Base-by-base conservation (phyloP, 2,797 vertebrate species). In the Tragelaphus oryx region DNA sequence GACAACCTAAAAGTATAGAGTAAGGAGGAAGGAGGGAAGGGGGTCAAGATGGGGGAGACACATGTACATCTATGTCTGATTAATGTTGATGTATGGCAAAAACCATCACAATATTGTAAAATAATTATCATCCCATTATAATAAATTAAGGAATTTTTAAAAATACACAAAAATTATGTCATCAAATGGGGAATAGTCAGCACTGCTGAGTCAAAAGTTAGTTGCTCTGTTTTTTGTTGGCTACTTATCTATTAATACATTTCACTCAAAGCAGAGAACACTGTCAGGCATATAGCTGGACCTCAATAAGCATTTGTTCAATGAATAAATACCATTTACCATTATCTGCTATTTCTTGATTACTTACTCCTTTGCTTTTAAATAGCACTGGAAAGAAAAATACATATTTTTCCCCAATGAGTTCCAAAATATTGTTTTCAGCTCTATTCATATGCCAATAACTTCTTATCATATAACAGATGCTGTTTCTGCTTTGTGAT, bases 391-490 rank as follows among this genome's bases (percentile, higher is more conserved):
- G 30, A 14, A 41, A 28, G 16, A 6, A 41, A 37, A 75, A 75
- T 62, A n/a, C n/a, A 86, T 22, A 89, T 94, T 97, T 74, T 97
- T 96, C 89, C 37, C 24, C 12, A 85, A 37, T 28, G 48, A 88
- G 46, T 86, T 10, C 24, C 30, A 80, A 95, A 92, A 87, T 96
- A 89, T 26, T 68, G 37, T 96, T 94, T 95, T 68, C 33, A 93
- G 33, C 48, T 95, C 82, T 85, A 92, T 97, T 97, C 75, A 91
- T 80, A 94, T 55, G 52, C 87, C 93, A 95, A 33, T 92, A 93
- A 91, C n/a, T 86, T 24, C 79, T 90, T 95, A 86, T 79, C 87
- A 52, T 94, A 44, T 60, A 95, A 89, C 89, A 97, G 97, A 96
- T 96, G 95, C 60, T 94, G 83, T 87, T 92, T 90, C 55, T 94